These are phyloP conservation scores for Drosophila vallismaia DNA, from an alignment of 2,888 invertebrate genomes.

Conservation along the genomic window DNA sequence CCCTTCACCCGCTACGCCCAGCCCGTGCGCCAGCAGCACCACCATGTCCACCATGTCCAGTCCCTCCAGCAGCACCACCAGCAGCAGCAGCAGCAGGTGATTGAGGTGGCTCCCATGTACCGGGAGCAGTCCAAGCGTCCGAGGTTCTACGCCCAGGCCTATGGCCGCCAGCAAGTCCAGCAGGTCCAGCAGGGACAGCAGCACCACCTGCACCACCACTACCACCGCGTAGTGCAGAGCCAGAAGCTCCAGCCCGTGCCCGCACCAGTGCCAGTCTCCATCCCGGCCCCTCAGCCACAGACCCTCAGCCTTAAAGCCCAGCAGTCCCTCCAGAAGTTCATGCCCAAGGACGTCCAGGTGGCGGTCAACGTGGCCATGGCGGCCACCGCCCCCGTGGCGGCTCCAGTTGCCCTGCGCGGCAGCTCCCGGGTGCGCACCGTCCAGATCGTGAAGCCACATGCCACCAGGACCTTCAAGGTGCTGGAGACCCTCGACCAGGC, in stretches of 20 bases:
- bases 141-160: conserved; percentile 68
- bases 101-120: conserved; percentile 69
- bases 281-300: conserved; percentile 9
- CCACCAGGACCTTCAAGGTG: conserved; percentile 75
- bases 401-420: conserved; percentile 47
- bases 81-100: conserved; percentile 29
- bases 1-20: conserved; percentile 74
- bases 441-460: conserved; percentile 74
- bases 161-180: conserved; percentile 51
- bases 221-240: conserved; percentile 36
- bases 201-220: conserved; percentile 24
- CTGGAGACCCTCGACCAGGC: conserved; percentile 73
- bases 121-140: conserved; percentile 67
- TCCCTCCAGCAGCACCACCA: conserved; percentile 35
- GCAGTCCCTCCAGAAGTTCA: conserved; percentile 69
- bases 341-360: conserved; percentile 74
- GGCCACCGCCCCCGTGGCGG: conserved; percentile 51
- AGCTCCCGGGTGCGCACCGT: conserved; percentile 77
- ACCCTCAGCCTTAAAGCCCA: conserved; percentile 56
- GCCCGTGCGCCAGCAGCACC: conserved; percentile 44
- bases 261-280: conserved; percentile 11
- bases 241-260: conserved; percentile 39
- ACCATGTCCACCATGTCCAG: conserved; percentile 37
- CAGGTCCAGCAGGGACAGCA: conserved; percentile 5
- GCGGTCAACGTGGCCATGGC: conserved; percentile 68